Evolutionary conservation across 2,888 invertebrate species (phyloP).

Genomic region (Pristionchus exspectatus): DNA sequence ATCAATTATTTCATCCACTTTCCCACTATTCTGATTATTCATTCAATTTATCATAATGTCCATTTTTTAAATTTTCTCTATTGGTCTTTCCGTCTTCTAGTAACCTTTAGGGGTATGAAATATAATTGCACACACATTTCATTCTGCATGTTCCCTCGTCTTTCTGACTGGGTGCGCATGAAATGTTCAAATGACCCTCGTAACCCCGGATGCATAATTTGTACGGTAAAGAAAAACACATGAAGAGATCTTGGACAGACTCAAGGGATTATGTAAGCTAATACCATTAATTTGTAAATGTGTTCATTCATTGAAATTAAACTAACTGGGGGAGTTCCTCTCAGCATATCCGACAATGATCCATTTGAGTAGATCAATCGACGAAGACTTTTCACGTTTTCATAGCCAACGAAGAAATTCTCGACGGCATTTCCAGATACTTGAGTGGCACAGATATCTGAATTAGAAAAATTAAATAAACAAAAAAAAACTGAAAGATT

Average conservation of each 20-base stretch:
- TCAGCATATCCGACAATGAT: constrained; percentile 41
- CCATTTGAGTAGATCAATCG: constrained; percentile 47
- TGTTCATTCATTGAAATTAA: neutral
- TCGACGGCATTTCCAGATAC: neutral
- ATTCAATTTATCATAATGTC: neutral
- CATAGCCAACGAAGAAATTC: constrained; percentile 1
- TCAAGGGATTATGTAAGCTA: too few relatives aligned
- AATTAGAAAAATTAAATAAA: neutral
- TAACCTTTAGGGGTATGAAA: too few relatives aligned
- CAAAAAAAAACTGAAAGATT: neutral
- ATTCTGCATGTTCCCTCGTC: too few relatives aligned
- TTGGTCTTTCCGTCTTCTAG: too few relatives aligned
- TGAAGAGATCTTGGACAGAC: too few relatives aligned
- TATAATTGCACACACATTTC: too few relatives aligned
- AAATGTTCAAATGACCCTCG: too few relatives aligned
- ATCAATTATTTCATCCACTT: neutral
- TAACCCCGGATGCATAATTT: too few relatives aligned
- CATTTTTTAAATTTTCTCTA: neutral
- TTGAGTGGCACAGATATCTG: constrained; percentile 38
- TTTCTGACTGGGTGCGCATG: too few relatives aligned
- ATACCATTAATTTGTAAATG: too few relatives aligned
- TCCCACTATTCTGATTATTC: neutral
- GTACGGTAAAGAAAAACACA: too few relatives aligned
- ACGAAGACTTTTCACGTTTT: constrained; percentile 4
- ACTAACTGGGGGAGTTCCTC: constrained; percentile 12